Percentiles rank a stretch among this genome's conserved stretches.
phyloP scores from a whole-genome alignment of 2,113 vertebrate genomes.

The Tonatia bakeri region DNA sequence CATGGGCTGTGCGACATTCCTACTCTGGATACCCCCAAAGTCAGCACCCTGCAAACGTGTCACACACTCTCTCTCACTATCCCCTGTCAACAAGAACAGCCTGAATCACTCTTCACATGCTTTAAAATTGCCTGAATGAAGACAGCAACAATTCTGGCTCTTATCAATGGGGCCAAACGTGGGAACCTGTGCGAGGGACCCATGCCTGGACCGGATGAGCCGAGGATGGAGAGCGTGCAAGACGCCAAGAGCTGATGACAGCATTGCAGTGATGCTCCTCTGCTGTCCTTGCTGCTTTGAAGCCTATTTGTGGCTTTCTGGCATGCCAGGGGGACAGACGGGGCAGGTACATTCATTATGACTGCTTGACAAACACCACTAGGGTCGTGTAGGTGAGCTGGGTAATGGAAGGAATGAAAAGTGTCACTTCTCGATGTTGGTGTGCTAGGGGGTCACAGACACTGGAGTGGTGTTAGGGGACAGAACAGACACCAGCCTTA shows the following conservation, averaged over 20 bases:
- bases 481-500: constrained; percentile 25
- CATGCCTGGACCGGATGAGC: background rate
- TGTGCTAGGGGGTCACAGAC: background rate
- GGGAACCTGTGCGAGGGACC: background rate
- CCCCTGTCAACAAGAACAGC: background rate
- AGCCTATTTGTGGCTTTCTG: background rate
- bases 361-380: background rate
- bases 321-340: background rate
- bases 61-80: background rate
- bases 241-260: constrained; percentile 38
- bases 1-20: background rate
- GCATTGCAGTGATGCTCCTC: background rate
- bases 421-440: background rate
- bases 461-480: background rate
- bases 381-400: background rate
- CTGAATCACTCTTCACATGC: background rate
- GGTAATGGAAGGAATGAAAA: background rate
- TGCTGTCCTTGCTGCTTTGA: background rate
- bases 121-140: background rate
- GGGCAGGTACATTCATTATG: background rate
- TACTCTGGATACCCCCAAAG: background rate
- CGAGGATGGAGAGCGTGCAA: background rate
- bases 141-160: background rate
- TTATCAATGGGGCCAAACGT: background rate
- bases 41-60: background rate